Evolutionary conservation across 2,113 vertebrate species (phyloP), one percentile per base, ranked within the genome.

Genomic region (Cricetomys ansorgei): DNA sequence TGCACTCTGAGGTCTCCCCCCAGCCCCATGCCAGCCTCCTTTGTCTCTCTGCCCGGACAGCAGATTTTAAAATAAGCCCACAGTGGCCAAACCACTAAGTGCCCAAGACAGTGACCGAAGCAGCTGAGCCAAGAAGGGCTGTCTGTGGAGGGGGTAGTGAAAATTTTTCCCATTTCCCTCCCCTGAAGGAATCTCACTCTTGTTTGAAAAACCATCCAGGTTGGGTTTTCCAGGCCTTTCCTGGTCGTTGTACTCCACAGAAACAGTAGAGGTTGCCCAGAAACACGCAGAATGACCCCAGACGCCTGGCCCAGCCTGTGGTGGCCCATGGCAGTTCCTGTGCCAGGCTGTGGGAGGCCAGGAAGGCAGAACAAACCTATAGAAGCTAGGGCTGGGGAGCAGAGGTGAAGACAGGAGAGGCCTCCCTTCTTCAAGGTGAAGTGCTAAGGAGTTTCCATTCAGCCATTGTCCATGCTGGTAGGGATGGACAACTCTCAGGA

Each of bases 61-160:
- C 98, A 98, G 98, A 98, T 98, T 98, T 98, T 98, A 98, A 99
- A 99, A 98, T 97, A 98, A 57, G 72, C 93, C 89, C 97, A 97
- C 96, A 97, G 98, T 89, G 98, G 98, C 98, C 98, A 99, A 98
- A 98, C 98, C 98, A 98, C 98, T 98, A 99, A 99, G 97, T 98
- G 98, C 97, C 98, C 98, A 80, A 97, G 97, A 98, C 97, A 95
- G 98, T 96, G 92, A 93, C 79, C 75, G 96, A 95, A 94, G 97
- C 94, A 15, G 93, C 96, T 70, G 93, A 98, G 98, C 98, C 97
- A 96, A 97, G 95, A 91, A 97, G 43, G 96, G 88, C 97, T 70
- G 43, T 96, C 21, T 13, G 0, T 9, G 27, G 34, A 2, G n/a
- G 64, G 2, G 50, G 50, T 31, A 94, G 97, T 48, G 97, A 97